Base-by-base conservation (phyloP, 1,140 invertebrate genomes). In the Sycophaga agraensis region DNA sequence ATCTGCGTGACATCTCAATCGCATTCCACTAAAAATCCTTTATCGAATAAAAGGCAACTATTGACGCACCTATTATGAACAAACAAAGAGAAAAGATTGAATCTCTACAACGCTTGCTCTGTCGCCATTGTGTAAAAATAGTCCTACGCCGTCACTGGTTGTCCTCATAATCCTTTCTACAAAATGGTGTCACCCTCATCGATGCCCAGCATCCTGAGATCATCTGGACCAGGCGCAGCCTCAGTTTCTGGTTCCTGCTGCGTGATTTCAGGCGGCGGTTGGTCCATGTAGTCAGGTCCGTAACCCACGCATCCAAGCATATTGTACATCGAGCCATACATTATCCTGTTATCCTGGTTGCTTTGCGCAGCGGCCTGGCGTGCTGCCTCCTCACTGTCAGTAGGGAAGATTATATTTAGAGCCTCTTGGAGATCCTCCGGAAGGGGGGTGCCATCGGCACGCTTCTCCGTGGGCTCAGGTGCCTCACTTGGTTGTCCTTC, bases 341-440 rank as follows among this genome's bases (percentile, higher is more conserved):
- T 79, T 28, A 80, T 69, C 1, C 57, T 60, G 24, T 68, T 78
- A 2, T 69, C 68, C 11, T 80, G 76, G 8, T 71, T 64, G 1
- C 73, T 70, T 2, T 72, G 70, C 21, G 65, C 66, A 2, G 58
- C 35, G 35, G 70, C 67, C n/a, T n/a, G n/a, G n/a, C n/a, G n/a
- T 1, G 67, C 68, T 0, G 74, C 71, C 2, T 59, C 51, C 6
- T 70, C 66, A 2, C 76, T 71, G 26, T 73, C 71, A n/a, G 76
- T 76, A 0, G 88, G 88, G 63, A 89, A 90, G 56, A 90, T 88
- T 7, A 90, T 89, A 67, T 89, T 85, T 4, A 90, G 74, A 0
- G 88, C 88, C 43, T 88, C 87, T 66, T 89, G 87, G 45, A 90
- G 78, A 76, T 89, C 88, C 60, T 86, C 82, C 1, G 86, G 86